Percentiles rank a stretch among this genome's conserved stretches.
Conservation (phyloP, 2,797 vertebrate genomes). For the Scolopax bukidnonensis region DNA sequence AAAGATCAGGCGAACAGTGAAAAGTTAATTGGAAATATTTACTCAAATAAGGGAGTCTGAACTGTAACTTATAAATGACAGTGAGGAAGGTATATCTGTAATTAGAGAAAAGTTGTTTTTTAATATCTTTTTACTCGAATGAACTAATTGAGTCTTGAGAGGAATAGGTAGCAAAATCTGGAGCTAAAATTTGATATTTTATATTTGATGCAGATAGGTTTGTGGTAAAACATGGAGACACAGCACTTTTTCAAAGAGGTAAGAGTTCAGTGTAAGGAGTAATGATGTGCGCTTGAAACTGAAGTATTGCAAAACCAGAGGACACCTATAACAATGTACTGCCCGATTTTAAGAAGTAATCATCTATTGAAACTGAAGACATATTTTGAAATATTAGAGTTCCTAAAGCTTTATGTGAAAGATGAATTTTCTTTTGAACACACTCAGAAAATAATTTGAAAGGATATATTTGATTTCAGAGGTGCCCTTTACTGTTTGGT, state of each 20-base stretch:
- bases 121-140: neutral
- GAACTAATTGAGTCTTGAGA: neutral
- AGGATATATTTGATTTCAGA: neutral
- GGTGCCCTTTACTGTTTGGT: neutral
- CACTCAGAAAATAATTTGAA: neutral
- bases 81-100: neutral
- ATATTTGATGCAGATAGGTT: neutral
- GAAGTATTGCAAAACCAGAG: neutral
- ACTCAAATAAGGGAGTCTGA: neutral
- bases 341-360: neutral
- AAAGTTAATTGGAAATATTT: neutral
- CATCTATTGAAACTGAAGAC: neutral
- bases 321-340: neutral
- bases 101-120: neutral
- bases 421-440: neutral
- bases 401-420: neutral
- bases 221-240: neutral
- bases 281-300: neutral
- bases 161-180: neutral
- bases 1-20: neutral
- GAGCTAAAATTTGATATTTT: neutral
- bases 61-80: neutral
- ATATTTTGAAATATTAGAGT: rapidly evolving
- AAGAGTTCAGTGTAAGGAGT: neutral
- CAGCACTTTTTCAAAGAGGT: neutral